Evolutionary conservation across 2,888 invertebrate species (phyloP).

Genomic region (Drosophila kuntzei): DNA sequence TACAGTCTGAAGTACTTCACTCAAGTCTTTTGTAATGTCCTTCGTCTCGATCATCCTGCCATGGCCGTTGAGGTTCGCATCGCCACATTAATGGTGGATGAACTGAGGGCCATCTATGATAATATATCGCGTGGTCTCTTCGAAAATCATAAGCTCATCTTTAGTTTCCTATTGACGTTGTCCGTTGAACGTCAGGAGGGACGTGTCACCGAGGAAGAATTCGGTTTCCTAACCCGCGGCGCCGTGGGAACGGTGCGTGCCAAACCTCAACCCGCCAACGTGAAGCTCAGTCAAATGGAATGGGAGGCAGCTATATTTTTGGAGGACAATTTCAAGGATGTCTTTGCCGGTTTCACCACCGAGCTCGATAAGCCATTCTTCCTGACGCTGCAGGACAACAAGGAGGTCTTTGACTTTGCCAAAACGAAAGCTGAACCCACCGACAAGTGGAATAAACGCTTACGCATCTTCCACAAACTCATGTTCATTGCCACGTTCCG

Average conservation of each 20-base stretch:
- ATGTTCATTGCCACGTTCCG: slow-evolving; percentile 91
- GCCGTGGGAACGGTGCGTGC: slow-evolving; percentile 87
- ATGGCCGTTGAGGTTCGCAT: slow-evolving; percentile 89
- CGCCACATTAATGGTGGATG: slow-evolving; percentile 90
- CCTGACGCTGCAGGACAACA: slow-evolving; percentile 88
- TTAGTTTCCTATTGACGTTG: slow-evolving; percentile 92
- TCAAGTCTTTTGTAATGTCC: slow-evolving; percentile 91
- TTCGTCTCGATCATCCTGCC: slow-evolving; percentile 90
- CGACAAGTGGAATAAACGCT: slow-evolving; percentile 88
- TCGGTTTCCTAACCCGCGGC: slow-evolving; percentile 93
- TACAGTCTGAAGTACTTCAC: slow-evolving; percentile 96
- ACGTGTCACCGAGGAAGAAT: slow-evolving; percentile 88
- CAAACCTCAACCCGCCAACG: slow-evolving; percentile 87
- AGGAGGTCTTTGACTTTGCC: slow-evolving; percentile 86
- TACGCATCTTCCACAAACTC: slow-evolving; percentile 92
- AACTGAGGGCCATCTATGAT: slow-evolving; percentile 92
- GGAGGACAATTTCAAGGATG: slow-evolving; percentile 86
- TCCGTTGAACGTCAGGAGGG: slow-evolving; percentile 89
- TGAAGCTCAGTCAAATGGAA: slow-evolving; percentile 87
- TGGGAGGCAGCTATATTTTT: slow-evolving; percentile 90
- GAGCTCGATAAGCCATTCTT: slow-evolving; percentile 87
- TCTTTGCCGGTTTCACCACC: slow-evolving; percentile 86
- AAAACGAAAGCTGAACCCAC: slow-evolving; percentile 80
- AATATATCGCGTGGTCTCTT: slow-evolving; percentile 96
- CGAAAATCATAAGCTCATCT: slow-evolving; percentile 95